These are phyloP conservation scores for Ephydatia muelleri DNA, from an alignment of 37 sponge, comb jelly and placozoan species.

Conservation along the genomic window DNA sequence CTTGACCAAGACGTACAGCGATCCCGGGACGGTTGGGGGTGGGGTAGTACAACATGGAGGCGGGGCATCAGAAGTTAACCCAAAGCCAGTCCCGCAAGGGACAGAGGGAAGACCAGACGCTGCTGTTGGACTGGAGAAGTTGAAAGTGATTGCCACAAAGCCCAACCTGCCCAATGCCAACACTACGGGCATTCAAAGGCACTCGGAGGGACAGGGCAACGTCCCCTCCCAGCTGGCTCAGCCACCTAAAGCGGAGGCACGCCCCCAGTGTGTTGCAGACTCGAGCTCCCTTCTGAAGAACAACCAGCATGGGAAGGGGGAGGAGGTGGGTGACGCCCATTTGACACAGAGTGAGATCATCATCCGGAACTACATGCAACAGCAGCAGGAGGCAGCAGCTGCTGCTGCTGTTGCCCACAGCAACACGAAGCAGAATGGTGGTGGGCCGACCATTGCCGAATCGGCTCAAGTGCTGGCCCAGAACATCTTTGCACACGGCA, in stretches of 20 bases:
- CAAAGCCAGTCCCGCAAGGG: neutral
- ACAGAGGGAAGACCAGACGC: neutral
- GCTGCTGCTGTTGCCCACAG: neutral
- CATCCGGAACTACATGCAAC: neutral
- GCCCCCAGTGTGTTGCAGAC: slow-evolving; percentile 14
- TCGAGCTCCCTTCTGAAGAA: slow-evolving; percentile 25
- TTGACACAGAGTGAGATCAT: neutral
- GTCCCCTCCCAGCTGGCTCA: neutral
- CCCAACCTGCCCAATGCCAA: neutral
- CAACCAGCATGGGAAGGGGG: slow-evolving; percentile 18
- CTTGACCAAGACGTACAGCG: neutral
- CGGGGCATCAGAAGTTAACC: neutral
- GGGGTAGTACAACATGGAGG: neutral
- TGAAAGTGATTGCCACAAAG: neutral
- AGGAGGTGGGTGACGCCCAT: neutral
- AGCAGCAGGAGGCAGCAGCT: neutral
- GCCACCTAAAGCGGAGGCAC: neutral
- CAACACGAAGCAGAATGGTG: neutral
- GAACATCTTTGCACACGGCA: neutral
- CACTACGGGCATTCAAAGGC: neutral
- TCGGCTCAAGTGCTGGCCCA: neutral
- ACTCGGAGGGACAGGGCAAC: neutral
- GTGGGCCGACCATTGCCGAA: neutral
- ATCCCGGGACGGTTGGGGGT: too few relatives aligned
- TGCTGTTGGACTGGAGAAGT: neutral